A percentile compares a stretch with the other conserved stretches of the same genome.
phyloP scores from a whole-genome alignment of 2,113 vertebrate species.

The Gambusia affinis region DNA sequence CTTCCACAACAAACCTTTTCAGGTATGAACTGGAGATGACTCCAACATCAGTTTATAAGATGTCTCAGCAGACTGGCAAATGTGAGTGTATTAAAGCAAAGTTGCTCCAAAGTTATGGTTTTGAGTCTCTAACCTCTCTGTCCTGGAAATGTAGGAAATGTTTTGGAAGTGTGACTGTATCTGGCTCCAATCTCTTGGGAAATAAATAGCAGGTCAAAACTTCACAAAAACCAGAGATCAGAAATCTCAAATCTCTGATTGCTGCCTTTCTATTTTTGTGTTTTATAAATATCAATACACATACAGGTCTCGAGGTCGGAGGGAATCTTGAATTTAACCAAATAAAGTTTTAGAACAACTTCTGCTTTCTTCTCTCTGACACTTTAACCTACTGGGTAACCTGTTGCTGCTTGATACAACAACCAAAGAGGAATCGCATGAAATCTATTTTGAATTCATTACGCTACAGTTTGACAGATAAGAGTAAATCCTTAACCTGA shows the following conservation, averaged over 20 bases:
- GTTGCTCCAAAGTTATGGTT: too few relatives aligned
- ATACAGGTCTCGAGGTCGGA: background rate
- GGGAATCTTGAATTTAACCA: background rate
- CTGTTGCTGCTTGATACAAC: conserved; percentile 21
- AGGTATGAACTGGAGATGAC: too few relatives aligned
- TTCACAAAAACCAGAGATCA: background rate
- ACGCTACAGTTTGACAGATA: background rate
- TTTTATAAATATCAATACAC: background rate
- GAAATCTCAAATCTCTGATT: background rate
- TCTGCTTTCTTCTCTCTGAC: conserved; percentile 27
- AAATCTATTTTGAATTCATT: conserved; percentile 1
- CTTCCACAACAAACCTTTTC: too few relatives aligned
- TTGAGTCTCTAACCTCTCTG: too few relatives aligned
- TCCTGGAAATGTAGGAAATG: too few relatives aligned
- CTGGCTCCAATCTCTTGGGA: too few relatives aligned
- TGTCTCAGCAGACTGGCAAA: too few relatives aligned
- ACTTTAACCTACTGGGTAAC: conserved; percentile 40
- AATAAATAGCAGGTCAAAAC: background rate
- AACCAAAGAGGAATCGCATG: conserved; percentile 47
- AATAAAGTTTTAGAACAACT: background rate
- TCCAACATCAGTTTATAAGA: too few relatives aligned
- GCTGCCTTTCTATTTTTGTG: background rate
- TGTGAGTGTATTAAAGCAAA: too few relatives aligned
- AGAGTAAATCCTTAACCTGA: conserved; percentile 5
- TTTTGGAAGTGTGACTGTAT: too few relatives aligned